Evolutionary conservation across 2,888 invertebrate species (phyloP).

Genomic region (Heliconius sara): DNA sequence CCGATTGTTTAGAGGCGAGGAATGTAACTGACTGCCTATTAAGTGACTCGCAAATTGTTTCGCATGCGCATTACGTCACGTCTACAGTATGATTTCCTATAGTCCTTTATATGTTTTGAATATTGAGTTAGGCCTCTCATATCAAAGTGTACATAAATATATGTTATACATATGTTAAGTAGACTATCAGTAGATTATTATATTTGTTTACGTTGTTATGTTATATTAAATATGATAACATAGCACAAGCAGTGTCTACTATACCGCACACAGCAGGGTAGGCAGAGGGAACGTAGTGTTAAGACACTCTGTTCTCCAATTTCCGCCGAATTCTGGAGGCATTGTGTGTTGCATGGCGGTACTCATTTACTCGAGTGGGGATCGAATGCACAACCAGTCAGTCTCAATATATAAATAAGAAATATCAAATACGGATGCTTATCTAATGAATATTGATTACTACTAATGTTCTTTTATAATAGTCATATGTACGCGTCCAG

Average conservation of each 20-base stretch:
- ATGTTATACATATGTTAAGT: neutral
- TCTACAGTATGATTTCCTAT: constrained; percentile 29
- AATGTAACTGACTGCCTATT: constrained; percentile 41
- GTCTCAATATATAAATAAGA: neutral
- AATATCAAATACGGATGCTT: neutral
- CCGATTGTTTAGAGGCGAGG: constrained; percentile 17
- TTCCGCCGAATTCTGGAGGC: too few relatives aligned
- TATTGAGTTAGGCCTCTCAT: neutral
- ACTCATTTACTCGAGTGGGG: neutral
- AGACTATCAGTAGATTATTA: neutral
- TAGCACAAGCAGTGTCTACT: neutral
- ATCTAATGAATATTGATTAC: neutral
- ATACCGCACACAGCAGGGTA: too few relatives aligned
- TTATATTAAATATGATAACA: neutral
- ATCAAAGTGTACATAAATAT: neutral
- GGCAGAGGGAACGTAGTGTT: too few relatives aligned
- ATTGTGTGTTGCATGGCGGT: too few relatives aligned
- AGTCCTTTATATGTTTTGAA: constrained; percentile 9
- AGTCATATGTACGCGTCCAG: neutral
- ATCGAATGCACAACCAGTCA: neutral
- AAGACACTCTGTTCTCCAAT: too few relatives aligned
- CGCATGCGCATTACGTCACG: constrained; percentile 49
- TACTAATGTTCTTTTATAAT: neutral
- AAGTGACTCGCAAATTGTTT: constrained; percentile 34
- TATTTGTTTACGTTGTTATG: neutral